phyloP scores from a whole-genome alignment of 2,888 invertebrate species.

The Metallyticus violacea region DNA sequence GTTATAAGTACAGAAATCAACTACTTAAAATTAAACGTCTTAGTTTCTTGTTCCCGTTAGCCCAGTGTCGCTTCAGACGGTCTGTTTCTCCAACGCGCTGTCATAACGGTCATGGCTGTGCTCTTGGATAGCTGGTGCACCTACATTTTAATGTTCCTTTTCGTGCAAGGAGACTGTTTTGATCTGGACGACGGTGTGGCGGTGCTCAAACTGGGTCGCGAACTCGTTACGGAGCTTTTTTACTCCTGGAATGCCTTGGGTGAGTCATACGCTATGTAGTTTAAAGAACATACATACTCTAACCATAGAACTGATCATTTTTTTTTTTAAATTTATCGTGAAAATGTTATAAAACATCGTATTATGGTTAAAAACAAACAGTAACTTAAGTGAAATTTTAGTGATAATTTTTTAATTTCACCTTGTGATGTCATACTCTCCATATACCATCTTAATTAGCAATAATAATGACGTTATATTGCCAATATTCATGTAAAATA shows the following conservation, averaged over 20 bases:
- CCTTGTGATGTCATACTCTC: no score
- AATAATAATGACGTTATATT: no score
- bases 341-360: no score
- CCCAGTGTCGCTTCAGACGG: neutral
- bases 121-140: neutral
- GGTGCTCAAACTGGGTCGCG: slow-evolving; percentile 32
- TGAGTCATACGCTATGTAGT: no score
- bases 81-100: neutral
- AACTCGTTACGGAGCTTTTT: slow-evolving; percentile 32
- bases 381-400: no score
- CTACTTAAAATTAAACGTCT: neutral
- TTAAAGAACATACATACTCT: no score
- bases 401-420: no score
- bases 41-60: neutral
- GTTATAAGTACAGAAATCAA: neutral
- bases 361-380: no score
- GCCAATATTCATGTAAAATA: no score
- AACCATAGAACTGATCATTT: no score
- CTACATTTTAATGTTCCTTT: neutral
- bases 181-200: neutral
- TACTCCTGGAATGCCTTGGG: slow-evolving; percentile 12
- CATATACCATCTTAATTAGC: no score
- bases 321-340: no score
- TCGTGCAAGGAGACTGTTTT: neutral
- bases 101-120: neutral